Evolutionary conservation across 2,888 invertebrate genomes (phyloP).

Genomic region (Timema cristinae): DNA sequence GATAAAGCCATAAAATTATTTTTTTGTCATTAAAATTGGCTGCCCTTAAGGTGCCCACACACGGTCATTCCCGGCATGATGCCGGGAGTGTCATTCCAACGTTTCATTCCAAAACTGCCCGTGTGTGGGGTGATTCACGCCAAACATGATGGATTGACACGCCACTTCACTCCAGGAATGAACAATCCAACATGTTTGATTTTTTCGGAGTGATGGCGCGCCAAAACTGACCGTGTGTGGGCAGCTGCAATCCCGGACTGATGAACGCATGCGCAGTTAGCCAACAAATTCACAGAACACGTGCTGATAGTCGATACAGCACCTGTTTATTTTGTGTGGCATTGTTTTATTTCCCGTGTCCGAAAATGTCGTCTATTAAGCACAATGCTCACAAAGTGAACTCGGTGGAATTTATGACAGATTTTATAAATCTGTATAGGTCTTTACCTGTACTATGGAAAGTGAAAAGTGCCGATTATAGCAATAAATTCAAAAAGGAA

Average conservation of each 20-base stretch:
- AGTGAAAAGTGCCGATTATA: neutral
- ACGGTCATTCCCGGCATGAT: neutral
- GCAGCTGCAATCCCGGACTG: neutral
- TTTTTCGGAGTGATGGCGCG: neutral
- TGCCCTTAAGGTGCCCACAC: neutral
- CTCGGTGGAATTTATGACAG: neutral
- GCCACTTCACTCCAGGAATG: slow-evolving; percentile 8
- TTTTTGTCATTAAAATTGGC: too few species aligned
- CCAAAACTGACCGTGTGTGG: slow-evolving; percentile 11
- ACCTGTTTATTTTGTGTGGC: too few species aligned
- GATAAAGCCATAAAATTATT: too few species aligned
- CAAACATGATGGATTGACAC: neutral
- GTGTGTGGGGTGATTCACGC: slow-evolving; percentile 4
- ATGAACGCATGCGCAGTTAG: neutral
- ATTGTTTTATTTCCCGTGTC: too few species aligned
- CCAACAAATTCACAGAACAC: too few species aligned
- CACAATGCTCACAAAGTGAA: too few species aligned
- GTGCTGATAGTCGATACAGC: too few species aligned
- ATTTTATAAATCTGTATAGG: neutral
- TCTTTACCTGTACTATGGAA: neutral
- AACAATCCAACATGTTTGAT: neutral
- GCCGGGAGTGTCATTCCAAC: neutral
- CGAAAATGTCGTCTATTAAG: too few species aligned
- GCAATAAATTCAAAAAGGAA: neutral
- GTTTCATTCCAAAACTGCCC: slow-evolving; percentile 8